Evolutionary conservation across 2,113 vertebrate species (phyloP), one percentile per base, ranked within the genome.

Genomic region (Brachypodius melanocephalos): DNA sequence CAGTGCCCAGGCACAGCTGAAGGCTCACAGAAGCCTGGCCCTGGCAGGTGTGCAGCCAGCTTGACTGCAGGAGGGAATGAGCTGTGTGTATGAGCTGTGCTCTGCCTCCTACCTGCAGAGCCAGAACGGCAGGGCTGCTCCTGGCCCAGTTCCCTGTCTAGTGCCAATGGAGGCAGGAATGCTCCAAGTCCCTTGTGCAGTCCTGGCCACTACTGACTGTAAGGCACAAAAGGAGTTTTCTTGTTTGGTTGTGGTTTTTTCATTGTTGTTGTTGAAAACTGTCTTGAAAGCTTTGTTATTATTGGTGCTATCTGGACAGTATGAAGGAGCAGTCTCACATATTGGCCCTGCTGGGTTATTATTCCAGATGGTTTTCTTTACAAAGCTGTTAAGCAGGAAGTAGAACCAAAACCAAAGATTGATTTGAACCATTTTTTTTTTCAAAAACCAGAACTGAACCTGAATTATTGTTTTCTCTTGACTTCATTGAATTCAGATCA

Each of bases 351-450:
- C 59, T 71, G 48, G 46, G 34, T 34, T 90, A 86, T 74, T 92
- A 62, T 63, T 93, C 95, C 94, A 93, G 88, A 90, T 93, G 92
- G 88, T 94, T 94, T 90, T 86, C 94, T 95, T 97, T 93, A 93
- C 32, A 71, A 76, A 95, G 85, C 94, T 95, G 88, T 80, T 90
- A 91, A 83, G 75, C 82, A 86, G 94, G 92, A 97, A 95, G 94
- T 80, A 92, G 75, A 95, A 88, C 90, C 74, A 88, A 94, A 97
- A 57, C 90, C 92, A 94, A 90, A 90, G 90, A 94, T 77, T 90
- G 75, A 96, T 94, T 83, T 49, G 96, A 96, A 77, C 90, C 51
- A 90, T 74, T 85, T 90, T 93, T 93, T 93, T 92, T 86, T 90
- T 97, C 90, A 95, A 94, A 97, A 94, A 26, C 19, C 88, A 96